Conservation (phyloP, 2,113 vertebrate genomes). For the Mesitornis unicolor region DNA sequence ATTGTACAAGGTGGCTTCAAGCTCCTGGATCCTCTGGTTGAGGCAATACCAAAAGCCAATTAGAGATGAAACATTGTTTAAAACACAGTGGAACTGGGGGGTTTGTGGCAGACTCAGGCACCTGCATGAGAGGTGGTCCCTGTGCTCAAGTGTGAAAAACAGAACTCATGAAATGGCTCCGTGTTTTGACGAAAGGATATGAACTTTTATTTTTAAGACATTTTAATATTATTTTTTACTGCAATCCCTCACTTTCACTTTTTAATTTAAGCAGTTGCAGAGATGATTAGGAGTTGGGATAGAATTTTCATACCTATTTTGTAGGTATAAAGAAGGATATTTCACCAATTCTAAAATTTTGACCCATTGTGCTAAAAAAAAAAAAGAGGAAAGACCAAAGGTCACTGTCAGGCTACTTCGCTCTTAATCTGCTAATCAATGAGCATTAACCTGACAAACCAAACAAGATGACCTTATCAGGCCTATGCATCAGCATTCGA, state of each 20-base stretch:
- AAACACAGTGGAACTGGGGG: neutral
- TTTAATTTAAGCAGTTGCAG: neutral
- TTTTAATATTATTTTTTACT: neutral
- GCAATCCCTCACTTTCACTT: neutral
- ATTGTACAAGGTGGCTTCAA: slow-evolving; percentile 98
- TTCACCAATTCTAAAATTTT: neutral
- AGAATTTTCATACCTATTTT: neutral
- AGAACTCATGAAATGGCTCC: neutral
- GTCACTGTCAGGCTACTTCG: neutral
- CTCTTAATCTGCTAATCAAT: neutral
- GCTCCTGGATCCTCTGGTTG: slow-evolving; percentile 96
- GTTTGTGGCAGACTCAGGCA: neutral
- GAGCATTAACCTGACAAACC: neutral
- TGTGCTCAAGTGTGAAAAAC: neutral
- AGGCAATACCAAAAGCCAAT: slow-evolving; percentile 55
- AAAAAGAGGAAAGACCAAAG: neutral
- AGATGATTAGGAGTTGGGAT: neutral
- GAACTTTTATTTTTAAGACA: neutral
- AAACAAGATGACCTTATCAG: neutral
- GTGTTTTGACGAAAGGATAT: neutral
- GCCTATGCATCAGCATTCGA: neutral
- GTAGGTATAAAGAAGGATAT: neutral
- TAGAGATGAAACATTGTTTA: slow-evolving; percentile 21
- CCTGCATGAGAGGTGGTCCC: neutral
- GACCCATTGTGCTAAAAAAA: neutral